Base-by-base conservation (phyloP, 2,888 invertebrate species). In the Caenorhabditis japonica region DNA sequence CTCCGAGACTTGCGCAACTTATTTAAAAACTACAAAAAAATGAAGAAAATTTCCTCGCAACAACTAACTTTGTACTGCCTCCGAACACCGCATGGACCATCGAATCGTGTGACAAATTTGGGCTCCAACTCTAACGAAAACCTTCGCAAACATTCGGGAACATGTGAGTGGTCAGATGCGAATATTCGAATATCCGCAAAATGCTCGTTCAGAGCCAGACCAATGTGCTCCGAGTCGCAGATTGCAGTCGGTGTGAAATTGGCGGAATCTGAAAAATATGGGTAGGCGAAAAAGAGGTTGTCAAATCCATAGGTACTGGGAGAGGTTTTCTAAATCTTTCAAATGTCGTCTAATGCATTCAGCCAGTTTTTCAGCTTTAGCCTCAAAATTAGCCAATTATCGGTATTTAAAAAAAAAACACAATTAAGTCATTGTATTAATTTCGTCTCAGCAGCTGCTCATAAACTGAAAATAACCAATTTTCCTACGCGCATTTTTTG, bases 61-160 rank as follows among this genome's bases (percentile, higher is more conserved):
- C n/a, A n/a, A n/a, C n/a, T n/a, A n/a, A 60, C 70, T 30, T 53
- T 72, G 43, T 64, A 72, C 5, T 25, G 33, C 38, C 59, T 38
- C n/a, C 41, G 17, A 2, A 73, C 73, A 3, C 73, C 72, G 59
- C 72, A 72, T 0, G 62, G 62, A 3, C 72, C 64, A 53, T 72
- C 59, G 3, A 72, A 30, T 19, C 19, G 34, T 8, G 72, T 64
- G 33, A 43, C 34, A 47, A 64, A 64, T 27, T 56, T 19, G 5
- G 64, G 59, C 7, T 64, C 59, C 12, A 56, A 13, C 8, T 70
- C 61, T 17, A 61, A 27, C 4, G 61, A 61, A n/a, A 61, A 55
- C 5, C 39, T 21, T 19, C 51, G 25, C 5, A 23, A 15, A 25
- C 68, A 59, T 4, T 59, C 68, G 1, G 58, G 68, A 53, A 46